Conservation (phyloP, 2,888 invertebrate genomes). For the Tenodera sinensis region DNA sequence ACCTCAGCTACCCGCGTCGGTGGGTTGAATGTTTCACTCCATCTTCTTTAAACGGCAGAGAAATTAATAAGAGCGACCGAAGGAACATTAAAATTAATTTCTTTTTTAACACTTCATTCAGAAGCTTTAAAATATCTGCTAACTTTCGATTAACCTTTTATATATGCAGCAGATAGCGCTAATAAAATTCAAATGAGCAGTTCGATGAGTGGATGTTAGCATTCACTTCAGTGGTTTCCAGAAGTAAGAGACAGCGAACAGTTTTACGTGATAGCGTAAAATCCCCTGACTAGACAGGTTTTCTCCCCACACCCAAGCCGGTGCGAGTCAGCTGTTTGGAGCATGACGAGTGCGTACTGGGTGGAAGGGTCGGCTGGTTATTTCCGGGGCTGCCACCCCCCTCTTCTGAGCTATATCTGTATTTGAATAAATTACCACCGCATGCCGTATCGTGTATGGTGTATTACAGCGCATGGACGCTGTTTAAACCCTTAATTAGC, state of each 20-base stretch:
- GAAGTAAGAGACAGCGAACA: not conserved
- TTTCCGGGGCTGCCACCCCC: not conserved
- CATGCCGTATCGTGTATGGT: not conserved
- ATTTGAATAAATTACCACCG: not conserved
- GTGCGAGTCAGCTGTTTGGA: not conserved
- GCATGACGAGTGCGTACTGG: not conserved
- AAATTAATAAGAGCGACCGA: no score
- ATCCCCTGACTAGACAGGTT: not conserved
- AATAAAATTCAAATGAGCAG: no score
- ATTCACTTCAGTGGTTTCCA: not conserved
- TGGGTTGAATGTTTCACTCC: no score
- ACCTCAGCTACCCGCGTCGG: no score
- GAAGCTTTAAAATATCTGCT: no score
- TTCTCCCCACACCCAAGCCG: not conserved
- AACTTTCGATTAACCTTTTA: no score
- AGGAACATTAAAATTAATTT: no score
- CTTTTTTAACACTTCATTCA: no score
- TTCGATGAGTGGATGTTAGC: no score
- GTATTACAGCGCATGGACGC: not conserved
- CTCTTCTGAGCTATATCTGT: not conserved
- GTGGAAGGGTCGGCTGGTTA: not conserved
- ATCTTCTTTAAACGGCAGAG: no score
- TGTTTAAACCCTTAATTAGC: not conserved
- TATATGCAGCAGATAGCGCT: no score
- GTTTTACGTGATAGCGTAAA: not conserved